phyloP scores from a whole-genome alignment of 2,797 vertebrate genomes.

The Odontamblyopus lacepedii region DNA sequence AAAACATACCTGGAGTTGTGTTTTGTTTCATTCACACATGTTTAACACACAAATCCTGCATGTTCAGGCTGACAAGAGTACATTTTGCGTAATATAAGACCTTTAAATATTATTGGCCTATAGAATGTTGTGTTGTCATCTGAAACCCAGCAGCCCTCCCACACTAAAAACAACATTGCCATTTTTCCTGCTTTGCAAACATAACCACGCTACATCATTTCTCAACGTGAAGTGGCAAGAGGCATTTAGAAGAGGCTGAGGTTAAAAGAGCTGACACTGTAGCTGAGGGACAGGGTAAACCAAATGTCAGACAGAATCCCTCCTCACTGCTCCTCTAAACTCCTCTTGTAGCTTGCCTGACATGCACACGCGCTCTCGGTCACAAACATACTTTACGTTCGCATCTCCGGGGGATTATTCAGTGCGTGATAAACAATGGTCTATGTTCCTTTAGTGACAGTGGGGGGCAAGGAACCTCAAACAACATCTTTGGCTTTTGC shows the following conservation, averaged over 20 bases:
- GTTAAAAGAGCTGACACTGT: constrained; percentile 36
- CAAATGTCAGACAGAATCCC: constrained; percentile 22
- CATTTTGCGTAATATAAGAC: too few relatives aligned
- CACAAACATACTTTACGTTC: constrained; percentile 20
- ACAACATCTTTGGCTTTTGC: constrained; percentile 28
- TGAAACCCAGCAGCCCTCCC: too few relatives aligned
- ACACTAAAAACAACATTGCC: neutral
- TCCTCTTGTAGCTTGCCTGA: constrained; percentile 31
- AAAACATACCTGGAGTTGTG: too few relatives aligned
- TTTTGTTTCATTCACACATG: too few relatives aligned
- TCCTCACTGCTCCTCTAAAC: constrained; percentile 44
- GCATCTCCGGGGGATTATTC: constrained; percentile 31
- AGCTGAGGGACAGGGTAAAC: constrained; percentile 27
- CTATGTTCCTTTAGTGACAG: constrained; percentile 34
- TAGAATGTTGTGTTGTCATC: too few relatives aligned
- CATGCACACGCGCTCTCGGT: constrained; percentile 18
- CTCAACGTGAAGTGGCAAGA: constrained; percentile 31
- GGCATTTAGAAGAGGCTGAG: constrained; percentile 27
- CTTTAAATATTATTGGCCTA: too few relatives aligned
- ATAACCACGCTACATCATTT: constrained; percentile 9
- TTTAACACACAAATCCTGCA: too few relatives aligned
- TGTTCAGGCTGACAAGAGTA: too few relatives aligned
- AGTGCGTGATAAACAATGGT: constrained; percentile 29
- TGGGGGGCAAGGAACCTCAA: constrained; percentile 39
- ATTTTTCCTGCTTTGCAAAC: neutral